A percentile compares a stretch with the other conserved stretches of the same genome.
Evolutionary conservation across 2,888 invertebrate species (phyloP).

Genomic region (Andrena marginata): DNA sequence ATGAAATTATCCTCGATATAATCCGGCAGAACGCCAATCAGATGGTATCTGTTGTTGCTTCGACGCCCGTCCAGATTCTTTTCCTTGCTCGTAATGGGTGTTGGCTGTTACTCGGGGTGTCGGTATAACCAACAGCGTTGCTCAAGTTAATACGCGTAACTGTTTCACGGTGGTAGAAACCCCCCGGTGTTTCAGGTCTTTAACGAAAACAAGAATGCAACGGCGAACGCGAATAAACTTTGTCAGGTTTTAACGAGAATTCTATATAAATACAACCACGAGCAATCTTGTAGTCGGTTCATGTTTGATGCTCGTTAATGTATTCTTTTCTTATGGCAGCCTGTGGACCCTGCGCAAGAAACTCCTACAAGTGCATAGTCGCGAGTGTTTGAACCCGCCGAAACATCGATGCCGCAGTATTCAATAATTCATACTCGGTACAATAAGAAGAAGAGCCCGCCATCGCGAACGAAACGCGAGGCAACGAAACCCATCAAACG

Average conservation of each 20-base stretch:
- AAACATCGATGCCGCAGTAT: not conserved
- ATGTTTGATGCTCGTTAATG: not conserved
- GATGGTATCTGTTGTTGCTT: constrained; percentile 43
- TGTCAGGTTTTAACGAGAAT: not conserved
- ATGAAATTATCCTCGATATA: constrained; percentile 78
- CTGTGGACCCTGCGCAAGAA: constrained; percentile 1
- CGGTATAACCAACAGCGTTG: not conserved
- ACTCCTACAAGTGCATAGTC: not conserved
- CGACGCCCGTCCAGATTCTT: constrained; percentile 13
- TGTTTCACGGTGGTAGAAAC: too few relatives aligned
- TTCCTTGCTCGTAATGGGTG: not conserved
- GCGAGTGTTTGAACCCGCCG: not conserved
- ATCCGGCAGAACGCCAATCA: constrained; percentile 57
- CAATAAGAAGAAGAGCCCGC: not conserved
- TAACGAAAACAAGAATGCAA: not conserved
- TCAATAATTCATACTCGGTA: constrained; percentile 28
- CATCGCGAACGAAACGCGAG: not conserved
- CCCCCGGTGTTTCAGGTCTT: not conserved
- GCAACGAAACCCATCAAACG: not conserved
- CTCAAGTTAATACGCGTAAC: not conserved
- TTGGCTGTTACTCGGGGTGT: not conserved
- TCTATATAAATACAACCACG: not conserved
- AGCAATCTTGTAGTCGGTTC: not conserved
- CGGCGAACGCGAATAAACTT: not conserved
- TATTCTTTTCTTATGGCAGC: not conserved